A percentile compares a stretch with the other conserved stretches of the same genome.
These are phyloP conservation scores for Vimba vimba DNA, from an alignment of 2,113 vertebrate genomes.

Conservation along the genomic window DNA sequence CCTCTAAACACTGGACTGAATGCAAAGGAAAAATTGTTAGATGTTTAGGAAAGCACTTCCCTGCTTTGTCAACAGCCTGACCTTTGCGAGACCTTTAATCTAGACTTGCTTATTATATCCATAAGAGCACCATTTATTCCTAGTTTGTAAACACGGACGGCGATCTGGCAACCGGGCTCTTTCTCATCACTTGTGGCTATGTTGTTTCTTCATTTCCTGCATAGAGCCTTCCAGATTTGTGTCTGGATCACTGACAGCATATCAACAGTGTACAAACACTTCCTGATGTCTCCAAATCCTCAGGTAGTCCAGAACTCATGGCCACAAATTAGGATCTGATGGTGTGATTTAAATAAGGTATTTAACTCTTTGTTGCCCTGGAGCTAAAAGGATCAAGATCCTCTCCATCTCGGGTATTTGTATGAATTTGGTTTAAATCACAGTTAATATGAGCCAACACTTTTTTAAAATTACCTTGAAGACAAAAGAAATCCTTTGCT, in stretches of 20 bases:
- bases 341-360: not conserved
- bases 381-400: conserved; percentile 6
- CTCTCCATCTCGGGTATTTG: not conserved
- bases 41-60: not conserved
- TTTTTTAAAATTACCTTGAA: not conserved
- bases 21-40: not conserved
- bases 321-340: not conserved
- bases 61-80: not conserved
- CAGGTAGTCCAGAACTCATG: not conserved
- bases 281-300: conserved; percentile 65
- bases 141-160: not conserved
- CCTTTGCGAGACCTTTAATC: not conserved
- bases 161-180: conserved; percentile 31
- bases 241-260: conserved; percentile 51
- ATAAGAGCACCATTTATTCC: not conserved
- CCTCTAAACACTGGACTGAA: not conserved
- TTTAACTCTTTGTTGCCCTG: not conserved
- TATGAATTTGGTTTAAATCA: not conserved
- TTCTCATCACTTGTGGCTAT: conserved; percentile 59
- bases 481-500: not conserved
- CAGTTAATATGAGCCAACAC: too few species aligned
- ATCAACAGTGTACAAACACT: conserved; percentile 59
- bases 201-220: conserved; percentile 75
- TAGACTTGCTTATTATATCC: not conserved
- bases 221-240: conserved; percentile 59